Evolutionary conservation across 2,113 vertebrate species (phyloP).

Genomic region (Cebidichthys violaceus): DNA sequence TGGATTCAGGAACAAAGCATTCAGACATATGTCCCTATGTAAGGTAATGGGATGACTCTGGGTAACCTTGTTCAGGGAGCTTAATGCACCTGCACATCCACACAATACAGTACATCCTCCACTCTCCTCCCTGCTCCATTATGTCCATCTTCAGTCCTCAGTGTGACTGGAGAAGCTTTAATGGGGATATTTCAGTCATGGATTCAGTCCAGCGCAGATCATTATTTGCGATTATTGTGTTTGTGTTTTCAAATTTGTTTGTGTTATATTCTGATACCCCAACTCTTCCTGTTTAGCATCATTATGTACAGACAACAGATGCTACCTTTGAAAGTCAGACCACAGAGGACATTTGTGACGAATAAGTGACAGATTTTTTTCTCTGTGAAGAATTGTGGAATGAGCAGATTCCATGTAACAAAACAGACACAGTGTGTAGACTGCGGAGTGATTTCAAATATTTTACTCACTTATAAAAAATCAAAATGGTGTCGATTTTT

Average conservation of each 20-base stretch:
- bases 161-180: not conserved
- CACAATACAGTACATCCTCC: conserved; percentile 3
- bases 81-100: conserved; percentile 61
- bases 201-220: not conserved
- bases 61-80: conserved; percentile 53
- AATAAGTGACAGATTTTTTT: not conserved
- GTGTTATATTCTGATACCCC: not conserved
- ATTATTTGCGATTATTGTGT: conserved; percentile 6
- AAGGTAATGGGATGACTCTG: conserved; percentile 42
- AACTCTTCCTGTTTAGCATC: not conserved
- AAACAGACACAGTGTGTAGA: not conserved
- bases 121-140: not conserved
- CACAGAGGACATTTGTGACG: not conserved
- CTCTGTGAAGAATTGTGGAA: not conserved
- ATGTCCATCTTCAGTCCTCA: not conserved
- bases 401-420: not conserved
- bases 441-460: not conserved
- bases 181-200: not conserved
- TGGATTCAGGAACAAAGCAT: conserved; percentile 64
- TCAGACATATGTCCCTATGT: conserved; percentile 27
- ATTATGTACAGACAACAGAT: not conserved
- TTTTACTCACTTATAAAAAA: not conserved
- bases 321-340: not conserved
- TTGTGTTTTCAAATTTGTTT: not conserved
- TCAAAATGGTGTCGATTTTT: not conserved